Base-by-base conservation (phyloP, 2,113 vertebrate genomes). In the Hystrix brachyura region DNA sequence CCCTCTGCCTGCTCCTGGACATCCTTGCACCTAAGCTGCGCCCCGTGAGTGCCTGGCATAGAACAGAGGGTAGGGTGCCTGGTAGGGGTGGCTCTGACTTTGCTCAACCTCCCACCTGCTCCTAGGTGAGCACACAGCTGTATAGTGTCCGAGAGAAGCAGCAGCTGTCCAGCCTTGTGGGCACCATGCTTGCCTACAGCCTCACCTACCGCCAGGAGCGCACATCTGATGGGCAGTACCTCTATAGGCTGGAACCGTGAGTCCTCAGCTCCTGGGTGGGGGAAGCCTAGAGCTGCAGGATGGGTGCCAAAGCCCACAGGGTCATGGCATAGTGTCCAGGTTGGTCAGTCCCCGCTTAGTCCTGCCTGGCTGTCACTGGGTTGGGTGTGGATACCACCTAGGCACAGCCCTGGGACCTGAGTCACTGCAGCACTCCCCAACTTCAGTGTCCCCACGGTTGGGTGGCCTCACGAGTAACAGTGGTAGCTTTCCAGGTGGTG, bases 111-210 rank as follows among this genome's bases (percentile, higher is more conserved):
- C 29, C 19, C 8, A 0, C n/a, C 23, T 48, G 46, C 29, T 25
- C 91, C 0, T 98, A 99, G 99, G 99, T 99, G 97, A 99, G 99
- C 97, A 99, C 99, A 0, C 99, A 99, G 98, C 99, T 99, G 65
- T 99, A 99, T 98, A 99, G 99, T 95, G 98, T 79, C 84, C 99
- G 98, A 13, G 99, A 99, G 99, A 99, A 99, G 98, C 99, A 99
- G 98, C 99, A 99, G 98, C 98, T 99, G 97, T 96, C 98, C 0
- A 98, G 99, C 74, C 99, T 99, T 21, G 99, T 99, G 60, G 96
- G 99, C 96, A 99, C 99, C 97, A 99, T 99, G 99, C 98, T 99
- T 64, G 98, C 99, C 72, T 99, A 99, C 97, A 99, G 99, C 98
- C 99, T 99, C 48, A 99, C 99, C 3, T 99, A 99, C 98, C 99